Percentiles rank a stretch among this genome's conserved stretches.
Evolutionary conservation across 2,797 vertebrate species (phyloP).

Genomic region (Columba guinea): DNA sequence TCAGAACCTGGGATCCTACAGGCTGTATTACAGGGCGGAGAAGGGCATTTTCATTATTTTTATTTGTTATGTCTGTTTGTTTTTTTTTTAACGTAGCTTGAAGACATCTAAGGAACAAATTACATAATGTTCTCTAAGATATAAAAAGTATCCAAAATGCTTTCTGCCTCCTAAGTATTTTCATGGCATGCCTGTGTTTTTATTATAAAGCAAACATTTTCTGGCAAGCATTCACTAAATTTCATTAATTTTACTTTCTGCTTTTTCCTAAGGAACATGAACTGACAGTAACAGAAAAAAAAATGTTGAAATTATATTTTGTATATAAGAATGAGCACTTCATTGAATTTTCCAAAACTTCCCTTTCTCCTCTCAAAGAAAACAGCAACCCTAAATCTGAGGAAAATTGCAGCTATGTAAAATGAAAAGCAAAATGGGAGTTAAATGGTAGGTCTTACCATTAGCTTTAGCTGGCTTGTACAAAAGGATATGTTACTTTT

Average conservation of each 20-base stretch:
- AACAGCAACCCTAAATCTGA: background rate
- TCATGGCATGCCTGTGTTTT: slow-evolving; percentile 7
- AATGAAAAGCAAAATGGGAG: background rate
- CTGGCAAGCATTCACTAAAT: background rate
- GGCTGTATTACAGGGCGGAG: accelerated
- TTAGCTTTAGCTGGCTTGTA: background rate
- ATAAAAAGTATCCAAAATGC: background rate
- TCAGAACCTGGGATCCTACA: background rate
- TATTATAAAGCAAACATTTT: slow-evolving; percentile 9
- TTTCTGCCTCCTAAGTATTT: background rate
- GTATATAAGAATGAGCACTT: background rate
- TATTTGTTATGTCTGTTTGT: background rate
- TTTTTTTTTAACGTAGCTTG: background rate
- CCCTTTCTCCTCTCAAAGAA: background rate
- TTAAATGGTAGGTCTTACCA: background rate
- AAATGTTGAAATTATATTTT: background rate
- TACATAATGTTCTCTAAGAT: background rate
- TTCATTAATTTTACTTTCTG: background rate
- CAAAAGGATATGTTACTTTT: background rate
- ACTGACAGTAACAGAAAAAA: background rate
- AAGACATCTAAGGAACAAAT: slow-evolving; percentile 6
- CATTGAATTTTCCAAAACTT: background rate
- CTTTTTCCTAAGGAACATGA: background rate
- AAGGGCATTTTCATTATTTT: background rate
- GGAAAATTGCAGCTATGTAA: background rate